Base-by-base conservation (phyloP, 2,797 vertebrate species). In the Pagetopsis macropterus region DNA sequence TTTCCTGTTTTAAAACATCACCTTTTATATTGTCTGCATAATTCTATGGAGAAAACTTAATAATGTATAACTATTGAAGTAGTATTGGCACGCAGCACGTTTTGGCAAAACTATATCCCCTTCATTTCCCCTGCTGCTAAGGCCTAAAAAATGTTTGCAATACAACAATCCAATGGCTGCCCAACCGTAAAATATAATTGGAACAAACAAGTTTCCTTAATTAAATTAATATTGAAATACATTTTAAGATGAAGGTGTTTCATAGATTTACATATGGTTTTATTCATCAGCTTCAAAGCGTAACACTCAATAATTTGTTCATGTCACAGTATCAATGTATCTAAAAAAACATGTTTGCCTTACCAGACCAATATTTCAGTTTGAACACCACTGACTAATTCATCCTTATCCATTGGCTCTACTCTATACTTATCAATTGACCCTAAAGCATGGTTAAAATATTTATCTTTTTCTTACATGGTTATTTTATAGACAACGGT, bases 241-340 rank as follows among this genome's bases (percentile, higher is more conserved):
- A 27, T 55, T 48, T 41, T 14, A 19, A 60, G 2, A 51, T 65
- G 9, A 31, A 51, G 10, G 41, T 0, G 1, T 7, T 10, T 50
- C n/a, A 49, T 40, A 7, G 13, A 41, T 72, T 68, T 14, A 41
- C 14, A 43, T 48, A 9, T 63, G n/a, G 10, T 45, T 62, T 44
- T 13, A 63, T 48, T 69, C 16, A 45, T 57, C 44, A 9, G 16
- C 68, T 66, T 58, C 15, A 56, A 65, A 72, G 44, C 23, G 46
- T 65, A 61, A 62, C 19, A 33, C 11, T 59, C 9, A 41, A n/a
- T 37, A 0, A 23, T 62, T 21, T 67, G 10, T 76, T 65, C 14
- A 62, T 33, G 49, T 60, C 54, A 58, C 14, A 66, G 12, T 31
- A 51, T 48, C 5, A 43, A 19, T 64, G 46, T 21, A 15, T 55